phyloP scores from a whole-genome alignment of 2,797 vertebrate species.

The Clarias pachynema region DNA sequence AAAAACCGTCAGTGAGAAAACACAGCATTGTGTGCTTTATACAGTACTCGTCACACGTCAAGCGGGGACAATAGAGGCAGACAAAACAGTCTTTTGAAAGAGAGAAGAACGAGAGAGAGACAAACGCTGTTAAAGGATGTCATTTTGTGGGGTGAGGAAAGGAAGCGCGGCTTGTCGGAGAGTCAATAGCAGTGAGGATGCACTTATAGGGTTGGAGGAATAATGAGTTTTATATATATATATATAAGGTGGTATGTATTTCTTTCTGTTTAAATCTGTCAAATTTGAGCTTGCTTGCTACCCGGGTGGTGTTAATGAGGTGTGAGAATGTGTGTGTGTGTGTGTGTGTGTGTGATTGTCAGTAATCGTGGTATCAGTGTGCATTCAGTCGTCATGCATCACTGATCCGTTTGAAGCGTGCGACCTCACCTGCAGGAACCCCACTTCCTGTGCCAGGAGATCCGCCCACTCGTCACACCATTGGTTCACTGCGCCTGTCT shows the following conservation, averaged over 20 bases:
- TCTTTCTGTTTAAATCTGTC: constrained; percentile 52
- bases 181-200: constrained; percentile 12
- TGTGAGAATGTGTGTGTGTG: constrained; percentile 43
- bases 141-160: constrained; percentile 43
- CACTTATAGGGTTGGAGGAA: not conserved
- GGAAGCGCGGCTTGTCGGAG: constrained; percentile 40
- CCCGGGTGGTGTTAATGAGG: constrained; percentile 54
- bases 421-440: constrained; percentile 58
- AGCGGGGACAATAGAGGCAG: constrained; percentile 44
- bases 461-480: constrained; percentile 50
- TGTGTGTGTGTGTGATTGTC: constrained; percentile 50
- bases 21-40: constrained; percentile 27
- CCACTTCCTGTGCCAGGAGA: constrained; percentile 55
- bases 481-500: constrained; percentile 79
- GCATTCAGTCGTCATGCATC: constrained; percentile 58
- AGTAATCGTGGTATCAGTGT: constrained; percentile 53
- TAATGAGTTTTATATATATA: too few species aligned
- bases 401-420: constrained; percentile 51
- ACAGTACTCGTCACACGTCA: constrained; percentile 25
- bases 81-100: constrained; percentile 46
- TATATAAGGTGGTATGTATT: constrained; percentile 3
- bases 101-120: constrained; percentile 30
- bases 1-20: constrained; percentile 3
- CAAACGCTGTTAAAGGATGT: constrained; percentile 32
- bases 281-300: constrained; percentile 48